Percentiles rank a stretch among this genome's conserved stretches.
phyloP scores from a whole-genome alignment of 2,797 vertebrate species.

The Trichosurus vulpecula region DNA sequence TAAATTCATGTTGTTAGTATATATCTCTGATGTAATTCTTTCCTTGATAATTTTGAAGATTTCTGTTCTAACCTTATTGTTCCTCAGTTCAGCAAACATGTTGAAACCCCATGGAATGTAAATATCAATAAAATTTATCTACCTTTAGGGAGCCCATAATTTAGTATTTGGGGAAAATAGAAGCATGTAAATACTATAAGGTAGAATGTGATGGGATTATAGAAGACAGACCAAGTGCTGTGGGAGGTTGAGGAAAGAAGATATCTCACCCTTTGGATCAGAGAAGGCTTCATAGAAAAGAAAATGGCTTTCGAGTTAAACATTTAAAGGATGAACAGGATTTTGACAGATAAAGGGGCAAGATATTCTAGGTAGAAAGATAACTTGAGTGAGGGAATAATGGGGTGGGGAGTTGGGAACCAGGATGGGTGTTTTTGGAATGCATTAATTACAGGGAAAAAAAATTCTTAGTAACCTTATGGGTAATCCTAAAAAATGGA shows the following conservation, averaged over 20 bases:
- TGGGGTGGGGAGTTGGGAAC: not conserved
- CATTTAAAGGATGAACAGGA: not conserved
- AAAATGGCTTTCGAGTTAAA: not conserved
- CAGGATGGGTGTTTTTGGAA: not conserved
- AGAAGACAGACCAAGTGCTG: not conserved
- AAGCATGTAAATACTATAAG: not conserved
- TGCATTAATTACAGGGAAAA: not conserved
- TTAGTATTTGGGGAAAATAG: not conserved
- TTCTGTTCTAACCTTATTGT: not conserved
- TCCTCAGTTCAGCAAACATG: not conserved
- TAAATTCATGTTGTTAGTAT: slow-evolving; percentile 8
- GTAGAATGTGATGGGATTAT: not conserved
- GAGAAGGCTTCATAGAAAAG: not conserved
- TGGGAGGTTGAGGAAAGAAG: not conserved
- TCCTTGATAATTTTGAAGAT: slow-evolving; percentile 1
- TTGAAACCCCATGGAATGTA: not conserved
- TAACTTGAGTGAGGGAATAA: not conserved
- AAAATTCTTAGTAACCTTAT: not conserved
- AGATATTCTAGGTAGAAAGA: not conserved
- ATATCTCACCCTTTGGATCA: not conserved
- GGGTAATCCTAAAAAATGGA: not conserved
- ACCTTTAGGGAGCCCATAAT: not conserved
- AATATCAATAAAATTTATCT: not conserved
- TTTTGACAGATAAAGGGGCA: not conserved
- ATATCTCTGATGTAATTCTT: not conserved